A percentile compares a stretch with the other conserved stretches of the same genome.
phyloP scores from a whole-genome alignment of 2,797 vertebrate species.

The Balearica regulorum region DNA sequence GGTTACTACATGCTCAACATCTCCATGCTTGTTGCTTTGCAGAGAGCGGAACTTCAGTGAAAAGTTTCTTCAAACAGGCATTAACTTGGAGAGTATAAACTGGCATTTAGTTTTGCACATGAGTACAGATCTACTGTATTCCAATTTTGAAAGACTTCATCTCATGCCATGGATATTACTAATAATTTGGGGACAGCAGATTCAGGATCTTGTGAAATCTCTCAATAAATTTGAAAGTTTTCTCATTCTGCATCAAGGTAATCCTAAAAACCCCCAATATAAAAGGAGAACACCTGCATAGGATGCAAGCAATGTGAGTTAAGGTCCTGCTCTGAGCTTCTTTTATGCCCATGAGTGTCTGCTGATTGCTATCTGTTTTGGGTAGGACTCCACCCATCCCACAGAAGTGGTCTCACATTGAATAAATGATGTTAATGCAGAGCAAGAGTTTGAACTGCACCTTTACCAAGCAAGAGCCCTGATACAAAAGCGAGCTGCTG shows the following conservation, averaged over 20 bases:
- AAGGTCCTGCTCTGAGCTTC: not conserved
- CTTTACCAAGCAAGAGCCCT: not conserved
- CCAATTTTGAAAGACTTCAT: not conserved
- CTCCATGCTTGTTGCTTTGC: not conserved
- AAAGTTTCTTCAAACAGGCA: not conserved
- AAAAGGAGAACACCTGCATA: not conserved
- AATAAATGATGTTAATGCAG: not conserved
- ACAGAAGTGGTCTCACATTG: not conserved
- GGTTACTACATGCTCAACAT: not conserved
- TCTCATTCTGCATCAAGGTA: not conserved
- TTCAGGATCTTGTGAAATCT: not conserved
- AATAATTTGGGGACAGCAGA: not conserved
- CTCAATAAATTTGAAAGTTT: not conserved
- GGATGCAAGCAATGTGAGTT: not conserved
- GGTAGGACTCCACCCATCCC: not conserved
- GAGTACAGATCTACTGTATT: not conserved
- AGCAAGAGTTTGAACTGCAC: not conserved
- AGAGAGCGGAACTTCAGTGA: not conserved
- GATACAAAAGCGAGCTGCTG: not conserved
- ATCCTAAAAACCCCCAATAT: not conserved
- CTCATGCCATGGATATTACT: not conserved
- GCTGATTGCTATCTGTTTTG: not conserved
- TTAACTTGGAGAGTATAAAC: not conserved
- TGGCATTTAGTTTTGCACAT: not conserved
- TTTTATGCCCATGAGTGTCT: fast-evolving